Evolutionary conservation across 1,140 invertebrate genomes (phyloP).

Genomic region (Ceratosolen solmsi): DNA sequence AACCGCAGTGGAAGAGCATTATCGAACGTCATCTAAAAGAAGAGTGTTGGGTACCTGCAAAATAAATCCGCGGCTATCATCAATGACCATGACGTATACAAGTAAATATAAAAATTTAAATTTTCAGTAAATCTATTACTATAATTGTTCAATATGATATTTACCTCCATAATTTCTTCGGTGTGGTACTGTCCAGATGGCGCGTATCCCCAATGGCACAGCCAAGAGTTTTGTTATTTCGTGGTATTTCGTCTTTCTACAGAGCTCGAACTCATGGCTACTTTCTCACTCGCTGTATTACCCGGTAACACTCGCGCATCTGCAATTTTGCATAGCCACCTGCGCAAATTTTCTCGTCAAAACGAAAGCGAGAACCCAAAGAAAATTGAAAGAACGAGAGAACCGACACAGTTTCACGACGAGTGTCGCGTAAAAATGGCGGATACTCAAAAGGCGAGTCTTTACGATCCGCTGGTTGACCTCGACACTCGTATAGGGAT

Average conservation of each 20-base stretch:
- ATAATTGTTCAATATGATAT: constrained; percentile 38
- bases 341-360: not conserved
- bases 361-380: not conserved
- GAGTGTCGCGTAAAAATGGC: constrained; percentile 37
- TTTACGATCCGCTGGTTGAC: not conserved
- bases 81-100: not conserved
- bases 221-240: constrained; percentile 44
- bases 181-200: constrained; percentile 48
- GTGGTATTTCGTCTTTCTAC: constrained; percentile 51
- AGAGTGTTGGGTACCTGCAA: not conserved
- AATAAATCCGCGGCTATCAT: not conserved
- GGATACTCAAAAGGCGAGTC: constrained; percentile 7
- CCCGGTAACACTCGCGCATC: not conserved
- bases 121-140: not conserved
- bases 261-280: constrained; percentile 46
- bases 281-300: constrained; percentile 19
- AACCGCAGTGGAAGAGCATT: not conserved
- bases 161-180: constrained; percentile 48
- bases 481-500: not conserved
- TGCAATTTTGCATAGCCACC: not conserved
- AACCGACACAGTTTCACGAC: constrained; percentile 9
- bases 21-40: constrained; percentile 19
- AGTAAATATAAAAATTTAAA: constrained; percentile 30
- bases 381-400: not conserved
- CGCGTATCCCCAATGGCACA: constrained; percentile 44